phyloP scores from a whole-genome alignment of 2,888 invertebrate species.

The Xiphydria camelus region DNA sequence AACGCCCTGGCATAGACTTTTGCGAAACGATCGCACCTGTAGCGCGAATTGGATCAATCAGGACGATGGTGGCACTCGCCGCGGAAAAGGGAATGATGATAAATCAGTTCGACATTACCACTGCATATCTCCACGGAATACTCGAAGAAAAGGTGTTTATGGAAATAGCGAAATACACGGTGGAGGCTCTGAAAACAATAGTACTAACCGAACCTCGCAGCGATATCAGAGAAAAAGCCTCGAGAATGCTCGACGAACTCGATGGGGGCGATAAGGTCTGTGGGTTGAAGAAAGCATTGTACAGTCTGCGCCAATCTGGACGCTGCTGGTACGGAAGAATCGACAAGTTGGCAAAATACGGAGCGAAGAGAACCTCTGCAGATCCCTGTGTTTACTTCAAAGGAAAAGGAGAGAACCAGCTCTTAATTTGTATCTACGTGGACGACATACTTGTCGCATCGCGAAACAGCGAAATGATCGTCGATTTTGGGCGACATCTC shows the following conservation, averaged over 20 bases:
- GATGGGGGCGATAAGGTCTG: neutral
- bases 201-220: neutral
- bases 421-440: conserved; percentile 5
- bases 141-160: conserved; percentile 13
- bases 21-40: conserved; percentile 13
- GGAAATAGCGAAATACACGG: conserved; percentile 6
- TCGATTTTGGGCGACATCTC: neutral
- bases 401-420: neutral
- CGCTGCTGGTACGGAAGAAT: conserved; percentile 23
- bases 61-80: conserved; percentile 7
- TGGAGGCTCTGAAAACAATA: neutral
- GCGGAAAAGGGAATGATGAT: conserved; percentile 4
- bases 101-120: conserved; percentile 9
- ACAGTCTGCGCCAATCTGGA: conserved; percentile 24
- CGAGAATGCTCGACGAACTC: neutral
- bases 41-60: conserved; percentile 6
- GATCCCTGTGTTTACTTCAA: conserved; percentile 18
- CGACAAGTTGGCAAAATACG: conserved; percentile 9
- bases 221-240: neutral
- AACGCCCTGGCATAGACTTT: conserved; percentile 12
- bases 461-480: neutral
- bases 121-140: conserved; percentile 7
- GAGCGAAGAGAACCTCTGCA: conserved; percentile 8
- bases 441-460: neutral
- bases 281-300: conserved; percentile 20